These are phyloP conservation scores for Megaleporinus macrocephalus DNA, from an alignment of 2,113 vertebrate species.

Conservation along the genomic window DNA sequence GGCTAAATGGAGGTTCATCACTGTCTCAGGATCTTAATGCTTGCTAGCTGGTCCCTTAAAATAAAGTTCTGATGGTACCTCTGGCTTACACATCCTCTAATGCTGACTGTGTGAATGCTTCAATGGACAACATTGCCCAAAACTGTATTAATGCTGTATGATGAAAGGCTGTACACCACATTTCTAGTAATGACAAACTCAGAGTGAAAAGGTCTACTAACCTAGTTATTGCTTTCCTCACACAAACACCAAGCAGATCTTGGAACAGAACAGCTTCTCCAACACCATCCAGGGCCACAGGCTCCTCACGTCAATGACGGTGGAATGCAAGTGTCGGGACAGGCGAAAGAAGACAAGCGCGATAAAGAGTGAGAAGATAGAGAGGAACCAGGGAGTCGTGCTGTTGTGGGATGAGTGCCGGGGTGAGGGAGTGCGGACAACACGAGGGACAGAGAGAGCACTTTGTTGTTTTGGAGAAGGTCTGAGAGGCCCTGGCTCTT, in stretches of 20 bases:
- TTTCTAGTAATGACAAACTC: too few relatives aligned
- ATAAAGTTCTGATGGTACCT: too few relatives aligned
- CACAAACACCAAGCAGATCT: conserved; percentile 19
- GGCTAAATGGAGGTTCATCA: too few relatives aligned
- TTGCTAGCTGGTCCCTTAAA: too few relatives aligned
- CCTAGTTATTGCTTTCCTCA: conserved; percentile 15
- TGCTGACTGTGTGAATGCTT: too few relatives aligned
- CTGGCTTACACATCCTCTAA: too few relatives aligned
- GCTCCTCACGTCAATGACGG: conserved; percentile 15
- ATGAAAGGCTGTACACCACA: too few relatives aligned
- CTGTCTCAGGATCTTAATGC: too few relatives aligned
- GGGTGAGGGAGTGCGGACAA: conserved; percentile 48
- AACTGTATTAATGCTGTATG: too few relatives aligned
- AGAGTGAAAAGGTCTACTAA: not conserved
- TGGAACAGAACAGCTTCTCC: conserved; percentile 26
- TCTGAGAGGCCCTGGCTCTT: conserved; percentile 70
- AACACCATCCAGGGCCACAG: conserved; percentile 18
- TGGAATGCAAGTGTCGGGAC: conserved; percentile 45
- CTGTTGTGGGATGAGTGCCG: conserved; percentile 50
- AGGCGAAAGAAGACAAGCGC: conserved; percentile 48
- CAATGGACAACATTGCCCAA: too few relatives aligned
- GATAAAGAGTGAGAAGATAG: conserved; percentile 64
- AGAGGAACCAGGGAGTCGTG: conserved; percentile 24
- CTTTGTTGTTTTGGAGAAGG: conserved; percentile 77
- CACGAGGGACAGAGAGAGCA: conserved; percentile 70